Base-by-base conservation (phyloP, 2,797 vertebrate species). In the Phoxinus dragarum region DNA sequence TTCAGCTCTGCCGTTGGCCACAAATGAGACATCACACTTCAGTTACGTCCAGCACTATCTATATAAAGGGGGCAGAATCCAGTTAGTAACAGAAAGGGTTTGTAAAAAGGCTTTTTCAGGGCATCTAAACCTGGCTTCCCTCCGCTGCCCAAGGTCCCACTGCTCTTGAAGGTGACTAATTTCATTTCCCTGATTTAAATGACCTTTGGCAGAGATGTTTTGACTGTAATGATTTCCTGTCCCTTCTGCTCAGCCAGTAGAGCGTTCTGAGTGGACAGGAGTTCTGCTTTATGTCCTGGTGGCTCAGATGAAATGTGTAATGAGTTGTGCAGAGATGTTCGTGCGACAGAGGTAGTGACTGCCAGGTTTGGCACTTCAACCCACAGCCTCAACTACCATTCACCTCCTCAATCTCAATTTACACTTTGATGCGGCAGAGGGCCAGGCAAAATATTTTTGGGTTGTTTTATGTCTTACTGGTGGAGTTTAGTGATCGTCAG, bases 221-320 rank as follows among this genome's bases (percentile, higher is more conserved):
- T 96, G 94, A 95, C 90, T 95, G 89, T 95, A 98, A 97, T 95
- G 97, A 98, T 98, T 98, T 98, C 94, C 97, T 98, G 97, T 98
- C 97, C 92, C 92, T 94, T 96, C 94, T 93, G 92, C 91, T 98
- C 95, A 95, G 93, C 91, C 93, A 84, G 93, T 84, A 88, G 93
- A 92, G 92, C 88, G 92, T 93, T 92, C 61, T 89, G 93, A 95
- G 93, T 90, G 88, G 87, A 92, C 80, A 89, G 85, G 84, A 90
- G 91, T 90, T 87, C 92, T 94, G 90, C 92, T 96, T 94, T 93
- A 92, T 92, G 90, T 94, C 92, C 91, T 85, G 85, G 89, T 91
- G 79, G 88, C 92, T 90, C 90, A 84, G 91, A 92, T 91, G 87
- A 93, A 92, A 95, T 94, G 94, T 93, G 94, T 96, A 94, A 93